Percentiles rank a stretch among this genome's conserved stretches.
phyloP scores from a whole-genome alignment of 2,113 vertebrate species.

The Balaeniceps rex region DNA sequence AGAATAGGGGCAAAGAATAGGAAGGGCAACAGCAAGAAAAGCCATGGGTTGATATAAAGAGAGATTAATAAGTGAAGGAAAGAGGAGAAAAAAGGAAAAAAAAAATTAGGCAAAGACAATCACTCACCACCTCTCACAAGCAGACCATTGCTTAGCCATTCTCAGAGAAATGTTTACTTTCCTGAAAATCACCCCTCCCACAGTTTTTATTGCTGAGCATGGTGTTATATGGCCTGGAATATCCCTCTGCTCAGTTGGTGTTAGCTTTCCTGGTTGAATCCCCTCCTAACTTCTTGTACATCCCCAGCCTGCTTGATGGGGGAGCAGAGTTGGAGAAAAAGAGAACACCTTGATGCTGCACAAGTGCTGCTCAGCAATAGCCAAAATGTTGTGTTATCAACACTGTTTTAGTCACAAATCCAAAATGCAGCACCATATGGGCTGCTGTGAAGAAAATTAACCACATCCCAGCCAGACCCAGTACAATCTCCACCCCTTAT shows the following conservation, averaged over 20 bases:
- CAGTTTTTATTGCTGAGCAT: background rate
- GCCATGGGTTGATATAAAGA: background rate
- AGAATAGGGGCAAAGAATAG: background rate
- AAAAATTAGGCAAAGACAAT: background rate
- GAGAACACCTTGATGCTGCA: background rate
- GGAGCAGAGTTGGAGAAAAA: background rate
- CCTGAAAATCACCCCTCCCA: background rate
- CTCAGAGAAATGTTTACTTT: background rate
- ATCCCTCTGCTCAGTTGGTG: background rate
- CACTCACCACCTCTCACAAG: background rate
- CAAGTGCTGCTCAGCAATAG: background rate
- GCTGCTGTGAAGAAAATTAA: background rate
- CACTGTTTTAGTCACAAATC: background rate
- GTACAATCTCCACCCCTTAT: background rate
- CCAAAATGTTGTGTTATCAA: background rate
- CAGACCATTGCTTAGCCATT: fast-evolving
- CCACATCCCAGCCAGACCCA: background rate
- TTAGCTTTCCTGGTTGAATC: background rate
- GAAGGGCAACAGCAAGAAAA: background rate
- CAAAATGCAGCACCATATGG: background rate
- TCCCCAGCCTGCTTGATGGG: background rate
- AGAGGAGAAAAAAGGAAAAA: background rate
- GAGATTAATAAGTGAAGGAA: background rate
- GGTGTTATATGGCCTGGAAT: background rate
- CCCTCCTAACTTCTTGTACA: background rate